Percentiles rank a stretch among this genome's conserved stretches.
Conservation (phyloP, 1,140 invertebrate species). For the Drosophila pseudoobscura region DNA sequence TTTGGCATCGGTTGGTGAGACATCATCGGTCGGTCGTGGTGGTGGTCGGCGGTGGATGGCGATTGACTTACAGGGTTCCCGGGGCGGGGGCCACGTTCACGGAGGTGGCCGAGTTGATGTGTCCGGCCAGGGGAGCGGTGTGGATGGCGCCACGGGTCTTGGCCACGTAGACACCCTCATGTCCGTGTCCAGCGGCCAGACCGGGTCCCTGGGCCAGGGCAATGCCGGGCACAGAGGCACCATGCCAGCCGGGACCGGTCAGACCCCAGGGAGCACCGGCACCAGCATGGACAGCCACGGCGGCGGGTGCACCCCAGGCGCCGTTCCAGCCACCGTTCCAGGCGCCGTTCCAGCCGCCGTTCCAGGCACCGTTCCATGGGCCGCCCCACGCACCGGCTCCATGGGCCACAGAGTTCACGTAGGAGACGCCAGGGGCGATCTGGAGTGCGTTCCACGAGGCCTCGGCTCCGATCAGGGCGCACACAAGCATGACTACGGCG, state of each 20-base stretch:
- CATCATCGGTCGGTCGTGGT: background rate
- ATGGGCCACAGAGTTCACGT: conserved; percentile 71
- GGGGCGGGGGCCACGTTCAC: conserved; percentile 84
- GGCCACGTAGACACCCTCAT: conserved; percentile 84
- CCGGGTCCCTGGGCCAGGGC: conserved; percentile 73
- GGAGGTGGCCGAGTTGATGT: conserved; percentile 79
- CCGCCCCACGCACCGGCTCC: conserved; percentile 52
- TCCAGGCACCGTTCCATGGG: conserved; percentile 64
- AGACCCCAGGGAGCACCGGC: conserved; percentile 60
- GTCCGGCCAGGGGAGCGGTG: conserved; percentile 84
- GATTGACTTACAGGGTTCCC: conserved; percentile 79
- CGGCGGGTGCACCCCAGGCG: conserved; percentile 63
- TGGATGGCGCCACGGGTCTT: conserved; percentile 84
- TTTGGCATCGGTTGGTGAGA: conserved; percentile 53
- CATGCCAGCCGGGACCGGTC: conserved; percentile 60
- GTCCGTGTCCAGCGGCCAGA: conserved; percentile 59
- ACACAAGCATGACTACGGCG: conserved; percentile 83
- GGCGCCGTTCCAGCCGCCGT: conserved; percentile 58
- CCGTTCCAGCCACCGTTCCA: conserved; percentile 56
- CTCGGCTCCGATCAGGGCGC: conserved; percentile 75
- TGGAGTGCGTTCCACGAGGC: conserved; percentile 60
- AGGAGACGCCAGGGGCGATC: conserved; percentile 72
- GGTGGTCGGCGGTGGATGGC: conserved; percentile 1
- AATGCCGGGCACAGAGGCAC: conserved; percentile 73
- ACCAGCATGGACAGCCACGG: conserved; percentile 64